Evolutionary conservation across 2,113 vertebrate species (phyloP), one percentile per base, ranked within the genome.

Genomic region (Argyrosomus japonicus): DNA sequence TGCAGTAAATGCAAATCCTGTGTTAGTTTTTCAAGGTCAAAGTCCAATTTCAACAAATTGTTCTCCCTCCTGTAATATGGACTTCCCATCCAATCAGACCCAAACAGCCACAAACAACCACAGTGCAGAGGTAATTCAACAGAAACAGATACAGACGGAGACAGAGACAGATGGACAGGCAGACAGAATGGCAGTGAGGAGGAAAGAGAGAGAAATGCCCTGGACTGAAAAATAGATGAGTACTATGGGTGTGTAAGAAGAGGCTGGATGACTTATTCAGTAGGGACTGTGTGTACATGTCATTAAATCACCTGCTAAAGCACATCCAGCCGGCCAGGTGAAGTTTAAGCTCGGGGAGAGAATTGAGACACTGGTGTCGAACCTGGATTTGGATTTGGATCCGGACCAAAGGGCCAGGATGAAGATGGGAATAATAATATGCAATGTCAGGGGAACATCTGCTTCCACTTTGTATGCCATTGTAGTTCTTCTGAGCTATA

Each of bases 221-320:
- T 13, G 23, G 47, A 62, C 84, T 95, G 85, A 96, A 95, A 95
- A 88, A 95, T 95, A 85, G 73, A 95, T 95, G 90, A 95, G 89
- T 48, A 70, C 84, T 81, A 88, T 87, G 80, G 87, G 82, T 90
- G 93, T 92, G 89, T 89, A 88, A 84, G 79, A 58, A 83, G 82
- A 80, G 75, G 73, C 67, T 19, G 54, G 82, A 94, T 95, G 62
- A 94, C 90, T 95, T 94, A 95, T 95, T 94, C 91, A 95, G 83
- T 58, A 87, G 90, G 74, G 53, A 68, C 75, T 73, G 77, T 79
- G 85, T 81, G 87, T 86, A 87, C 86, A 83, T 90, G 91, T 91
- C 87, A 91, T 91, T 88, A 92, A 92, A 93, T 91, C 91, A 82
- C 69, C 75, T 79, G 80, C 75, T 84, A 68, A 57, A 86, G 62